A percentile compares a stretch with the other conserved stretches of the same genome.
Conservation (phyloP, 2,797 vertebrate genomes). For the Sciurus vulgaris region DNA sequence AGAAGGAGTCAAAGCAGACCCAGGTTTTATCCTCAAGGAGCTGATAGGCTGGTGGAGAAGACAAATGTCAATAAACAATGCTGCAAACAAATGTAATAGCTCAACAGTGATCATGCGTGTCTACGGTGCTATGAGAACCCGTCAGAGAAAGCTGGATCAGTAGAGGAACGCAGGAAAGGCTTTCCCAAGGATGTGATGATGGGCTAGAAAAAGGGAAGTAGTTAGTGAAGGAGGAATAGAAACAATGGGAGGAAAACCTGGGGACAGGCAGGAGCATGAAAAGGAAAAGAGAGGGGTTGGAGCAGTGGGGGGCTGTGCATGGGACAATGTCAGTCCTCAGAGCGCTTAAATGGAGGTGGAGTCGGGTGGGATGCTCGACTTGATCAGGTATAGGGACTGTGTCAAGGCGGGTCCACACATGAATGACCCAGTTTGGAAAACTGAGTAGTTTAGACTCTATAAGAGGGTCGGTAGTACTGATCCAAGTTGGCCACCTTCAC, state of each 20-base stretch:
- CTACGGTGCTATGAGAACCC: not conserved
- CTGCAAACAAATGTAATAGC: not conserved
- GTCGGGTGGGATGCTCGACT: not conserved
- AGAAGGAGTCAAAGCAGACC: not conserved
- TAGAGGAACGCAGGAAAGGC: not conserved
- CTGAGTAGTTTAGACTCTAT: not conserved
- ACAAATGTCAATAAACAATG: not conserved
- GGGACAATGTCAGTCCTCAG: not conserved
- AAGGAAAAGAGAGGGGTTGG: not conserved
- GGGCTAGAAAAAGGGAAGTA: no score
- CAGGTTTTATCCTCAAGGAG: not conserved
- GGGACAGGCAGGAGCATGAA: not conserved
- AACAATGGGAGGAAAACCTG: no score
- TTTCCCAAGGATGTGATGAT: not conserved
- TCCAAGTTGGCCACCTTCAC: not conserved
- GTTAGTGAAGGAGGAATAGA: not conserved
- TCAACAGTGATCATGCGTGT: not conserved
- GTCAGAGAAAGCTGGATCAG: not conserved
- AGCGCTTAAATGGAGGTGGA: not conserved
- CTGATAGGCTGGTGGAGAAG: not conserved
- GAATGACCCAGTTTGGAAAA: not conserved
- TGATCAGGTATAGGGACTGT: not conserved
- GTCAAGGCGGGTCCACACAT: not conserved
- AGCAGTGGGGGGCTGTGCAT: not conserved
- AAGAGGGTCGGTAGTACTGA: not conserved